These are phyloP conservation scores for Falco concolor DNA, from an alignment of 2,797 vertebrate genomes.

Conservation along the genomic window DNA sequence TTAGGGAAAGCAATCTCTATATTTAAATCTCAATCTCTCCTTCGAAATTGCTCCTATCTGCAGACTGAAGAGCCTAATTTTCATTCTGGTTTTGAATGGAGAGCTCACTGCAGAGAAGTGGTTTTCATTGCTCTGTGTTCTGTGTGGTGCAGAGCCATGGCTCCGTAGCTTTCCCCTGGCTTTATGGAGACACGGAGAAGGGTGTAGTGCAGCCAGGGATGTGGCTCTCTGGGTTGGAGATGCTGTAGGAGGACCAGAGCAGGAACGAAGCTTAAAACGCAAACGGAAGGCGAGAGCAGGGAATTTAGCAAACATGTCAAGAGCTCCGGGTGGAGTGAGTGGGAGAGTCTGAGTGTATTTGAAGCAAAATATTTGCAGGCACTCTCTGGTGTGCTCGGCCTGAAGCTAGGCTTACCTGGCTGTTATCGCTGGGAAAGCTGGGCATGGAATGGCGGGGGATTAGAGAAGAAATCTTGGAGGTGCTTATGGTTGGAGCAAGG, in stretches of 20 bases:
- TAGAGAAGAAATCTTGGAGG: background rate
- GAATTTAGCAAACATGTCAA: background rate
- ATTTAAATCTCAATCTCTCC: constrained; percentile 44
- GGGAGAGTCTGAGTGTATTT: background rate
- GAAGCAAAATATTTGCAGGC: constrained; percentile 15
- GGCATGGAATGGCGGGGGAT: background rate
- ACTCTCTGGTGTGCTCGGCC: background rate
- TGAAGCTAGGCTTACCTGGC: background rate
- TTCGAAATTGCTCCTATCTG: background rate
- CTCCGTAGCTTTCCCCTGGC: background rate
- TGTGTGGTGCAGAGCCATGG: background rate
- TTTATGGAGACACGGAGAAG: background rate
- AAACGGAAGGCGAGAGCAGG: background rate
- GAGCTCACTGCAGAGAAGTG: background rate
- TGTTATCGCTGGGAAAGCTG: background rate
- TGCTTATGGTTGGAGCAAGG: background rate
- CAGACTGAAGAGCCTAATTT: constrained; percentile 29
- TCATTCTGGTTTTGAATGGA: background rate
- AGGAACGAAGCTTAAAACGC: background rate
- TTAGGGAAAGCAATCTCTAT: constrained; percentile 24
- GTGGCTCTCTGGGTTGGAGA: background rate
- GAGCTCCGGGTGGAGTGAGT: background rate
- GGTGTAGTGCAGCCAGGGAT: background rate
- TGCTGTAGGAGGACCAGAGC: background rate
- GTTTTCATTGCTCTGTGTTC: background rate